phyloP scores from a whole-genome alignment of 1,140 invertebrate genomes.

The Magallana ariakensis region DNA sequence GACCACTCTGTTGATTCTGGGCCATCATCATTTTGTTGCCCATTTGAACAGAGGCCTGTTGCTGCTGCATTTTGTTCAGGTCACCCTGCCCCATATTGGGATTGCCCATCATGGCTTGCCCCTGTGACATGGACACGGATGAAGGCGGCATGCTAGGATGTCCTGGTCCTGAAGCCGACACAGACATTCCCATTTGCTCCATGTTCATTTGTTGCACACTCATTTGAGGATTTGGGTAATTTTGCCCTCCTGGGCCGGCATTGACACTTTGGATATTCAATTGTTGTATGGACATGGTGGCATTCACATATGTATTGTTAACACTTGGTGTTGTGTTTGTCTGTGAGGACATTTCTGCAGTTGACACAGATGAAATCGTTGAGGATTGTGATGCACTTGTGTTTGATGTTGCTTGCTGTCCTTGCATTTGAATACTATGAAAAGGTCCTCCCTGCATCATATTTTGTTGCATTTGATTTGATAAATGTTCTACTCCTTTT shows the following conservation, averaged over 20 bases:
- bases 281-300: slow-evolving; percentile 82
- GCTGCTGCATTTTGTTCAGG: slow-evolving; percentile 6
- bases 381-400: slow-evolving; percentile 52
- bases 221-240: slow-evolving; percentile 70
- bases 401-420: slow-evolving; percentile 64
- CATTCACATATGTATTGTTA: slow-evolving; percentile 82
- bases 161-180: slow-evolving; percentile 42
- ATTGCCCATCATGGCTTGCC: slow-evolving; percentile 72
- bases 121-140: slow-evolving; percentile 75
- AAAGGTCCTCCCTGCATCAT: slow-evolving; percentile 80
- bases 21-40: slow-evolving; percentile 36
- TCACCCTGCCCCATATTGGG: slow-evolving; percentile 33
- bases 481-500: slow-evolving; percentile 79
- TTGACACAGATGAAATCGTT: slow-evolving; percentile 52
- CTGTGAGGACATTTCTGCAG: slow-evolving; percentile 54
- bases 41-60: slow-evolving; percentile 31
- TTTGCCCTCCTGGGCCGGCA: slow-evolving; percentile 57
- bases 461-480: slow-evolving; percentile 79
- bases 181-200: slow-evolving; percentile 66
- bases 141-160: slow-evolving; percentile 59
- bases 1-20: slow-evolving; percentile 59
- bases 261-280: slow-evolving; percentile 81
- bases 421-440: slow-evolving; percentile 79
- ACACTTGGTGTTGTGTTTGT: slow-evolving; percentile 78
- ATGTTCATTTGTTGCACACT: slow-evolving; percentile 75